phyloP scores from a whole-genome alignment of 2,888 invertebrate genomes.

The Tetrapedia diversipes region DNA sequence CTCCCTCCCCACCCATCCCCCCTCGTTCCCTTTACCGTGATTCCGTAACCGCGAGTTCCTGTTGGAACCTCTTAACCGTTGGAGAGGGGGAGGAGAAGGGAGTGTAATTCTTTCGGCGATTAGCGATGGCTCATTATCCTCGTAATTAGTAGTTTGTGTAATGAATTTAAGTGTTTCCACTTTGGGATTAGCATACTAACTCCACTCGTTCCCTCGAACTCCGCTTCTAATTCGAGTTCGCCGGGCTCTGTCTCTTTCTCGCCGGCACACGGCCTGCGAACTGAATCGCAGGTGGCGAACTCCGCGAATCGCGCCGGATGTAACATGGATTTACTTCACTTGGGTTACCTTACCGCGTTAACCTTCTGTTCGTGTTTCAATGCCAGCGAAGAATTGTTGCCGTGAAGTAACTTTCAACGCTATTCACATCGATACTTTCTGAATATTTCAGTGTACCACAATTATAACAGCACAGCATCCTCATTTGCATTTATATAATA shows the following conservation, averaged over 20 bases:
- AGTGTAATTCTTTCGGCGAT: constrained; percentile 75
- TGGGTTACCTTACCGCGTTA: neutral
- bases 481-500: too few species aligned
- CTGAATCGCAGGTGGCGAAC: constrained; percentile 68
- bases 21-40: constrained; percentile 24
- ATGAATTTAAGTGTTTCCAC: constrained; percentile 79
- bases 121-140: constrained; percentile 78
- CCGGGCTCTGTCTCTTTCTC: constrained; percentile 45
- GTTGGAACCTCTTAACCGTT: constrained; percentile 34
- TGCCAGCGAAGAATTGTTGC: neutral
- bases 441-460: neutral
- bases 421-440: neutral
- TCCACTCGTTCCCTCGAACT: constrained; percentile 59
- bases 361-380: neutral
- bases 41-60: constrained; percentile 9
- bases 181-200: constrained; percentile 76
- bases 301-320: constrained; percentile 55
- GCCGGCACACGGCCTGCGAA: constrained; percentile 33
- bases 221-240: constrained; percentile 65
- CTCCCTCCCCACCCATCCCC: neutral
- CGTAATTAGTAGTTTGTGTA: constrained; percentile 78
- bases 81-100: neutral
- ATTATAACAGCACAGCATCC: too few species aligned
- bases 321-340: constrained; percentile 56
- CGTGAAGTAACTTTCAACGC: too few species aligned